Percentiles rank a stretch among this genome's conserved stretches.
Evolutionary conservation across 1,140 invertebrate species (phyloP).

Genomic region (Cyrtorhinus lividipennis): DNA sequence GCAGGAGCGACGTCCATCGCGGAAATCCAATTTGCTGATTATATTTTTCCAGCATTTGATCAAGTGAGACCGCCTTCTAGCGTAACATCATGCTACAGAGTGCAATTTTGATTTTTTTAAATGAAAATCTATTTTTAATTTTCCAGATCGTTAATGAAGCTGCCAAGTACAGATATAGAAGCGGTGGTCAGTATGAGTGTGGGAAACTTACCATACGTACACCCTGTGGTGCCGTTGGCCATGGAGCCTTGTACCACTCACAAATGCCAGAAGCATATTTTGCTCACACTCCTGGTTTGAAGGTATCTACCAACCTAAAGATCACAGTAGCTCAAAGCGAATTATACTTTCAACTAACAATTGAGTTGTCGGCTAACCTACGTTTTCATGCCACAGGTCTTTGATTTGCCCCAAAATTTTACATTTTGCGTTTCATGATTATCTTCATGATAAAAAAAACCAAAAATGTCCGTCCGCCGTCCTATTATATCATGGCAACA

Average conservation of each 20-base stretch:
- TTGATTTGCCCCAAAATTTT: too few relatives aligned
- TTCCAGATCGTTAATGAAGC: constrained; percentile 69
- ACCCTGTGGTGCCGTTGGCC: constrained; percentile 74
- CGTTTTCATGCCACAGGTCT: not conserved
- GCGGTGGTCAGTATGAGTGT: constrained; percentile 78
- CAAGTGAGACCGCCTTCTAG: constrained; percentile 70
- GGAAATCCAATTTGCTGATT: constrained; percentile 99
- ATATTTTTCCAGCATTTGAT: constrained; percentile 98
- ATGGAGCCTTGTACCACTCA: constrained; percentile 95
- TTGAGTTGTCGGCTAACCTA: too few relatives aligned
- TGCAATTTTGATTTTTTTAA: not conserved
- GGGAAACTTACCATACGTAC: constrained; percentile 82
- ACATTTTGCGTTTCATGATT: not conserved
- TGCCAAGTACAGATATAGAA: constrained; percentile 87
- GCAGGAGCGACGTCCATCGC: constrained; percentile 85
- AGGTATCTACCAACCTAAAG: constrained; percentile 37
- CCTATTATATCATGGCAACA: too few relatives aligned
- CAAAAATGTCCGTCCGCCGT: too few relatives aligned
- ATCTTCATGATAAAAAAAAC: too few relatives aligned
- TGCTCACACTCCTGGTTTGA: constrained; percentile 89
- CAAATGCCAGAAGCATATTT: constrained; percentile 97
- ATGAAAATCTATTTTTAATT: too few relatives aligned
- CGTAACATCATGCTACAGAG: not conserved
- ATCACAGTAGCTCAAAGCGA: not conserved
- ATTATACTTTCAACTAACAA: too few relatives aligned